Conservation (phyloP, 2,888 invertebrate species). For the Macrosiphum euphorbiae region DNA sequence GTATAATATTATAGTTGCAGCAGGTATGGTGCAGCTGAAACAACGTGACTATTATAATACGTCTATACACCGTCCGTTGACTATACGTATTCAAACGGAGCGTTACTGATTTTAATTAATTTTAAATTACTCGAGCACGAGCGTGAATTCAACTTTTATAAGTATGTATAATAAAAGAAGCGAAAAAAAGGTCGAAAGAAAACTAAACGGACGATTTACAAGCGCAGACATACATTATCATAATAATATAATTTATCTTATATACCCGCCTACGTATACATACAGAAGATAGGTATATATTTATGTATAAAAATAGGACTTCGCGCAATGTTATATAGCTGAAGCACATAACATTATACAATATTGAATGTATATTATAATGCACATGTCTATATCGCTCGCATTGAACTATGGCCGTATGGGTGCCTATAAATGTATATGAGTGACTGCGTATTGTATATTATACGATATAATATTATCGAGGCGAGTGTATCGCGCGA, state of each 20-base stretch:
- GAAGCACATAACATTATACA: neutral
- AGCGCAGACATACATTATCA: neutral
- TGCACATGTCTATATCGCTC: neutral
- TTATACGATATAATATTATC: neutral
- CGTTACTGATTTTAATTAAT: slow-evolving; percentile 44
- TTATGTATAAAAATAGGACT: neutral
- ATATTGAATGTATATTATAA: neutral
- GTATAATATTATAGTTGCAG: neutral
- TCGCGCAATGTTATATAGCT: neutral
- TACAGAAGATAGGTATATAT: neutral
- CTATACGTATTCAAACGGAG: slow-evolving; percentile 23
- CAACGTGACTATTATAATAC: neutral
- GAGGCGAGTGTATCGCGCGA: neutral
- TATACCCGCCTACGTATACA: neutral
- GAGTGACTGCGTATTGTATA: neutral
- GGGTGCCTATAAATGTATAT: neutral
- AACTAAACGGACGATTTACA: slow-evolving; percentile 6
- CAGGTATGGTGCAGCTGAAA: neutral
- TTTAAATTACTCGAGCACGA: slow-evolving; percentile 43
- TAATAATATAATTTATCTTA: neutral
- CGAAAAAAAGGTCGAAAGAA: neutral
- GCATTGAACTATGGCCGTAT: neutral
- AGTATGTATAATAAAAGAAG: no score
- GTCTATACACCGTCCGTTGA: slow-evolving; percentile 10
- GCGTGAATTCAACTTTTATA: slow-evolving; percentile 29